Evolutionary conservation across 2,888 invertebrate genomes (phyloP), one percentile per base, ranked within the genome.

Genomic region (Horisme vitalbata): DNA sequence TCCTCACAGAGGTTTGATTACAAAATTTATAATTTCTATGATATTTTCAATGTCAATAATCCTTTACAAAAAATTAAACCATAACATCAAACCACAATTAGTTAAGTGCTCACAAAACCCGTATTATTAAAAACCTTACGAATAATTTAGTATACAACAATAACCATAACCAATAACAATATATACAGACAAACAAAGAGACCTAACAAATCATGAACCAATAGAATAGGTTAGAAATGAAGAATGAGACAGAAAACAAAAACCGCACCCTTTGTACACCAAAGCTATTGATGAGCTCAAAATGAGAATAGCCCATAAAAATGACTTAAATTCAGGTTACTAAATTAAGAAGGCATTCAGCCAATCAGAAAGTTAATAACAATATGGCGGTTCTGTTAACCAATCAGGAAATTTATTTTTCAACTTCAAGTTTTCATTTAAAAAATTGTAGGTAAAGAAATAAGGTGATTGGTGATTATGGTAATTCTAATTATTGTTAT

Each of bases 211-310:
- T n/a, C n/a, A n/a, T n/a, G n/a, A n/a, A n/a, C n/a, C n/a, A n/a
- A n/a, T 8, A 13, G 4, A 28, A 8, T 13, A n/a, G 9, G 21
- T 28, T 38, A 30, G 14, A 26, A 31, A 26, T 23, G 9, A 23
- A 35, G 30, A 20, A 33, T 15, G 28, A 34, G 15, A 36, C 18
- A 32, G 18, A 2, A 33, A 38, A 27, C 33, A 18, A 27, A 23
- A 3, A 28, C 8, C 41, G n/a, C 43, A n/a, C n/a, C 23, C n/a
- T 30, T n/a, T 28, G 12, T 33, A 21, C 35, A 43, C 43, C 35
- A 43, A 1, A 28, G 1, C 6, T 14, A 13, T 28, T 26, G 6
- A 26, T n/a, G n/a, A n/a, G n/a, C n/a, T n/a, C n/a, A n/a, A n/a
- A n/a, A n/a, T n/a, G n/a, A n/a, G n/a, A n/a, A n/a, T n/a, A n/a